Conservation (phyloP, 2,888 invertebrate genomes). For the Andricus curvator region DNA sequence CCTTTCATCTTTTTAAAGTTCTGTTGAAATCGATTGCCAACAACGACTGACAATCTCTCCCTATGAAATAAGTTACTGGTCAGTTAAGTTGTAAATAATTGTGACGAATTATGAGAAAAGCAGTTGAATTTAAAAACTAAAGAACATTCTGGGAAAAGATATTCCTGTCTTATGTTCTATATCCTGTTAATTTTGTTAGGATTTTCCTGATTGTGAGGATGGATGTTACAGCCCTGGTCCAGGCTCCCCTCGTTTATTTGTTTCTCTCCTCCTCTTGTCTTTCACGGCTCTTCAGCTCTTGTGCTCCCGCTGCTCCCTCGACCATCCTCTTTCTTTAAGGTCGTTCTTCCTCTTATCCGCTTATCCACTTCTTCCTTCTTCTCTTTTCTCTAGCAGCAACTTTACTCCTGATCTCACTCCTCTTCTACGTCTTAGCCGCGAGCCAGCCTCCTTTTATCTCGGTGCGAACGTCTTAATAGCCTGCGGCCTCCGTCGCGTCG, state of each 20-base stretch:
- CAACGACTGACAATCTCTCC: no score
- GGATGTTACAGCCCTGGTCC: slow-evolving; percentile 35
- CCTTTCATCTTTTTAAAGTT: neutral
- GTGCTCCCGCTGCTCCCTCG: slow-evolving; percentile 49
- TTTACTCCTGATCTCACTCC: slow-evolving; percentile 44
- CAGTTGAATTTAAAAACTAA: no score
- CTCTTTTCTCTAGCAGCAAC: slow-evolving; percentile 12
- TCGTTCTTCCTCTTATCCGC: slow-evolving; percentile 42
- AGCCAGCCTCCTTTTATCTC: slow-evolving; percentile 66
- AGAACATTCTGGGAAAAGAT: neutral
- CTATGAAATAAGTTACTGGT: no score
- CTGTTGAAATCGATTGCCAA: neutral
- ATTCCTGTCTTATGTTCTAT: neutral
- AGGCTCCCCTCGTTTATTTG: slow-evolving; percentile 67
- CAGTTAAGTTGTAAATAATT: no score
- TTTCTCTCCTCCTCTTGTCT: slow-evolving; percentile 61
- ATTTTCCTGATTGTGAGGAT: neutral
- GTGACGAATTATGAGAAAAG: no score
- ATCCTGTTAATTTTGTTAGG: neutral
- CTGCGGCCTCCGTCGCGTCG: slow-evolving; percentile 51
- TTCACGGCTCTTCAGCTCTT: slow-evolving; percentile 50
- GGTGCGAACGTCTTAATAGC: slow-evolving; percentile 71
- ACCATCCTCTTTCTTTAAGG: slow-evolving; percentile 43
- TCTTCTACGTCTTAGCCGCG: slow-evolving; percentile 40
- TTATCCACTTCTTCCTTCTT: slow-evolving; percentile 43